Conservation (phyloP, 2,113 vertebrate genomes). For the Amphilophus citrinellus region DNA sequence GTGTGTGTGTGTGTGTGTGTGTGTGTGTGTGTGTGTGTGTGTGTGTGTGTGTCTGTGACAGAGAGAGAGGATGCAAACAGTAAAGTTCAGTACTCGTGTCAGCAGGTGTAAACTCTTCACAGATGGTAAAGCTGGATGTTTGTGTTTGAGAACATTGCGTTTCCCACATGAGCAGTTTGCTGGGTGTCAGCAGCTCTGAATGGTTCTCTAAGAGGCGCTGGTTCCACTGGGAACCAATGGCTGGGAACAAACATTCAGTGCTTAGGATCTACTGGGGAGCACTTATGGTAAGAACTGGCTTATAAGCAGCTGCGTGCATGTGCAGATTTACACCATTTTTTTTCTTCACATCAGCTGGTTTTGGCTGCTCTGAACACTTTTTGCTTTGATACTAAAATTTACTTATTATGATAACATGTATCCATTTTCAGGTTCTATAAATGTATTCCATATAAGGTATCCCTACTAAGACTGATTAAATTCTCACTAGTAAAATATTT, state of each 20-base stretch:
- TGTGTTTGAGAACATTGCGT: constrained; percentile 29
- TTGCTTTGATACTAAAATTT: neutral
- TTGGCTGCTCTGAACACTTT: neutral
- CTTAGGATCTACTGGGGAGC: constrained; percentile 28
- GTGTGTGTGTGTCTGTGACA: neutral
- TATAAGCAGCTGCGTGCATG: constrained; percentile 15
- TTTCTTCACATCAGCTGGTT: neutral
- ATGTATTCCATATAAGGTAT: neutral
- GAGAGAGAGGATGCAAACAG: neutral
- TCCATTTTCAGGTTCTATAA: neutral
- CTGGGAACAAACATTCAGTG: constrained; percentile 35
- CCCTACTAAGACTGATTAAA: neutral
- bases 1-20: neutral
- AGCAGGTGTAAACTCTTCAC: constrained; percentile 30
- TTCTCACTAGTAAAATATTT: too few relatives aligned
- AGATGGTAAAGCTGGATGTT: constrained; percentile 33
- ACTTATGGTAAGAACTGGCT: constrained; percentile 31
- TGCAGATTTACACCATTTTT: neutral
- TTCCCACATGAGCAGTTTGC: constrained; percentile 17
- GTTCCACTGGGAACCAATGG: constrained; percentile 51
- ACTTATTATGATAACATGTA: neutral
- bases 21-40: neutral
- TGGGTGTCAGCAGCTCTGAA: constrained; percentile 59
- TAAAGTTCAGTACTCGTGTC: constrained; percentile 8
- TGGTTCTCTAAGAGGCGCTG: constrained; percentile 38